These are phyloP conservation scores for Urocynchramus pylzowi DNA, from an alignment of 2,113 vertebrate genomes.

Conservation along the genomic window DNA sequence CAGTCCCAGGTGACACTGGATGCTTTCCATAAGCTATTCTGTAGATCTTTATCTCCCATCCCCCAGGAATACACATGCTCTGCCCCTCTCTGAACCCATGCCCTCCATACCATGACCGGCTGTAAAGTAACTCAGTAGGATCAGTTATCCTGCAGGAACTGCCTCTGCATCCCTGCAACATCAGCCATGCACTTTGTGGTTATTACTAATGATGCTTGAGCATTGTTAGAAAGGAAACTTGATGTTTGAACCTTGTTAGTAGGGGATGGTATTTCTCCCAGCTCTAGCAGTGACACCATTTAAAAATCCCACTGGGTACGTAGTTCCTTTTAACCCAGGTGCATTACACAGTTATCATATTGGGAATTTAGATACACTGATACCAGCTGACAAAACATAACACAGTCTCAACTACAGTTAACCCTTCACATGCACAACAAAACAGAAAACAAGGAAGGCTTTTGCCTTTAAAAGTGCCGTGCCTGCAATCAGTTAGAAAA, in stretches of 20 bases:
- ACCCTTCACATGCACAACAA: slow-evolving; percentile 57
- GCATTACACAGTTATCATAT: background rate
- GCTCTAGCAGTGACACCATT: background rate
- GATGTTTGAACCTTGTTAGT: background rate
- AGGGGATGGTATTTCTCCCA: background rate
- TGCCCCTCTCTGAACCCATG: background rate
- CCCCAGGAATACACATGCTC: background rate
- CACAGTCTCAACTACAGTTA: slow-evolving; percentile 9
- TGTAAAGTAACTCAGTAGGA: background rate
- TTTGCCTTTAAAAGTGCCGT: slow-evolving; percentile 54
- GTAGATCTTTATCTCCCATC: rapidly evolving
- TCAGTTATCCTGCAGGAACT: background rate
- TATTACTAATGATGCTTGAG: background rate
- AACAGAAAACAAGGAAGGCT: slow-evolving; percentile 38
- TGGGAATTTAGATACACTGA: slow-evolving; percentile 34
- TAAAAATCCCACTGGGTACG: background rate
- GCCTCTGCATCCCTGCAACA: background rate
- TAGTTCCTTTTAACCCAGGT: background rate
- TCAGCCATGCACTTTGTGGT: background rate
- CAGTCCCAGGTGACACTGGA: background rate
- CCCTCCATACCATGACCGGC: background rate
- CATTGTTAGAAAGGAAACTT: background rate
- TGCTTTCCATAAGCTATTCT: background rate
- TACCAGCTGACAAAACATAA: slow-evolving; percentile 26
- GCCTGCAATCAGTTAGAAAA: slow-evolving; percentile 41